These are phyloP conservation scores for Chouioia cunea DNA, from an alignment of 2,888 invertebrate species.

Conservation along the genomic window DNA sequence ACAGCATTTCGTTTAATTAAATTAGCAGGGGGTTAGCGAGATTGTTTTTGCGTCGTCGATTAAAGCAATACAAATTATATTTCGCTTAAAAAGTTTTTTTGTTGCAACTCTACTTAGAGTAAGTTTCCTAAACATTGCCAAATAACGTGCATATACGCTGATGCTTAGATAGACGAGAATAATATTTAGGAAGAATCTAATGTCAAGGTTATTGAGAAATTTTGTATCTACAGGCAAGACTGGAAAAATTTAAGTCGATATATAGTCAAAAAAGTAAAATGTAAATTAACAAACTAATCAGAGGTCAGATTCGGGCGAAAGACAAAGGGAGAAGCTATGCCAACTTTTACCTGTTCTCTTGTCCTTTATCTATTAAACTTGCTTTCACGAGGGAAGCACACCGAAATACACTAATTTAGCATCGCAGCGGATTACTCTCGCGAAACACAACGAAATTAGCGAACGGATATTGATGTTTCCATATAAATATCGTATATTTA, in stretches of 20 bases:
- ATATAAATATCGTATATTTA: background rate
- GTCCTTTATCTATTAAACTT: background rate
- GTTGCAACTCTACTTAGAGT: too few species aligned
- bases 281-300: background rate
- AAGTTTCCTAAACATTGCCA: too few species aligned
- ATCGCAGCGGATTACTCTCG: background rate
- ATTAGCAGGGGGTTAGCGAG: background rate
- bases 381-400: background rate
- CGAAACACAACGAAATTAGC: background rate
- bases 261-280: background rate
- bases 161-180: too few species aligned
- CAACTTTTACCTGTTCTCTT: conserved; percentile 3
- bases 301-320: background rate
- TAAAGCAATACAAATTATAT: background rate
- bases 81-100: background rate
- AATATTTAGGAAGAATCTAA: background rate
- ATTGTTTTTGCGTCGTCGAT: background rate
- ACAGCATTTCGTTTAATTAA: background rate
- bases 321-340: conserved; percentile 7
- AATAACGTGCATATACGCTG: too few species aligned
- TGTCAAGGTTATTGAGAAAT: conserved; percentile 3
- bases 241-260: background rate
- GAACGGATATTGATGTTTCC: background rate
- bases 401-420: conserved; percentile 13
- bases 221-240: background rate